Evolutionary conservation across 1,140 invertebrate genomes (phyloP), one percentile per base, ranked within the genome.

Genomic region (Tetranychus cinnabarinus): DNA sequence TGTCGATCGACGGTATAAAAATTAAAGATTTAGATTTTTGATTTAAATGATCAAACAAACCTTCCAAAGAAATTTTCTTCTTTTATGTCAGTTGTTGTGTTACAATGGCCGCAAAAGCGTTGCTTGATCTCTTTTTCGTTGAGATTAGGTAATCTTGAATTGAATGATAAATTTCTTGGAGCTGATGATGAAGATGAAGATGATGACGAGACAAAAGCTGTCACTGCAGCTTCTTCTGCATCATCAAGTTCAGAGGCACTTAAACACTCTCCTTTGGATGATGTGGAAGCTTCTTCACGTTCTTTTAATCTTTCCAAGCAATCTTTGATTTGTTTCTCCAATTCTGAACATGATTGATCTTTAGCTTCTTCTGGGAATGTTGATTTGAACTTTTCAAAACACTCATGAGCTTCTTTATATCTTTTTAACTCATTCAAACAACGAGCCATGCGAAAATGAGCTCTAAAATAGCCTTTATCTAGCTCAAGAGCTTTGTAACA

Each of bases 21-120:
- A 23, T 23, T 23, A 23, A 23, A 23, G 23, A 31, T 31, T 52
- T 52, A 10, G 8, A 56, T 61, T 45, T 23, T 23, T 23, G 23
- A 23, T 23, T 23, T 23, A 0, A 23, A 23, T 23, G 23, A 23
- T 23, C 23, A 23, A 23, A 78, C 78, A 68, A 79, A 85, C 73
- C 81, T 82, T 66, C 90, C 91, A 73, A 96, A 83, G 73, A 92
- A 97, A 70, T 87, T 93, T 5, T 89, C 88, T 74, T 95, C 89
- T 73, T 97, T 97, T 63, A 97, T 97, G 71, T 97, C 92, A 0
- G 92, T 97, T 23, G 88, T 92, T 42, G 87, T 92, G 74, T 97
- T 97, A 71, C 90, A 93, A 72, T 96, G 91, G 0, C 92, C 91
- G 67, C 88, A 81, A 74, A 85, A 93, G 55, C 88, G 73, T 58